These are phyloP conservation scores for Beaufortia kweichowensis DNA, from an alignment of 2,113 vertebrate species.

Conservation along the genomic window DNA sequence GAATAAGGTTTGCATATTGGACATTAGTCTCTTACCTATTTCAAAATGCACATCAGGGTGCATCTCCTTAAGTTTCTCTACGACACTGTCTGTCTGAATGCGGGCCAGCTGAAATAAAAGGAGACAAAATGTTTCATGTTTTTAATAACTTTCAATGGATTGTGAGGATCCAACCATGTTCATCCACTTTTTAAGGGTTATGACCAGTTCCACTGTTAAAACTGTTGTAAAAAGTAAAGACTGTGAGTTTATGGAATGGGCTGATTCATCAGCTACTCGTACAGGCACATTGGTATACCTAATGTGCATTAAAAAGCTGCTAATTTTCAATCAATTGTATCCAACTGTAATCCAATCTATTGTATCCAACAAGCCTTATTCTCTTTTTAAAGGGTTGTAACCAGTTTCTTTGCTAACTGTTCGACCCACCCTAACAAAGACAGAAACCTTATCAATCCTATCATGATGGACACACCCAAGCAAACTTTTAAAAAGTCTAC, in stretches of 20 bases:
- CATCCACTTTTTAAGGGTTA: neutral
- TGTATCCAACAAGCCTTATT: neutral
- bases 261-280: too few species aligned
- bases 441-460: slow-evolving; percentile 19
- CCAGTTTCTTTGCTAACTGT: neutral
- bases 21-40: slow-evolving; percentile 72
- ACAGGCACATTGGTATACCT: too few species aligned
- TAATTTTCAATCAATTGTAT: neutral
- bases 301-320: too few species aligned
- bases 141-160: neutral
- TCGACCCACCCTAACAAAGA: slow-evolving; percentile 1
- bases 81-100: slow-evolving; percentile 82
- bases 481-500: neutral
- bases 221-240: too few species aligned
- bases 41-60: slow-evolving; percentile 76
- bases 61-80: slow-evolving; percentile 68
- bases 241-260: too few species aligned
- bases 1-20: neutral
- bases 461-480: slow-evolving; percentile 7
- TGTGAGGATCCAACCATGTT: neutral
- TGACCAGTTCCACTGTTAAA: neutral
- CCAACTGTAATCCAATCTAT: too few species aligned
- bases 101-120: slow-evolving; percentile 76
- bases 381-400: neutral
- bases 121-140: neutral